phyloP scores from a whole-genome alignment of 2,797 vertebrate species.

The Phylloscopus collybita region DNA sequence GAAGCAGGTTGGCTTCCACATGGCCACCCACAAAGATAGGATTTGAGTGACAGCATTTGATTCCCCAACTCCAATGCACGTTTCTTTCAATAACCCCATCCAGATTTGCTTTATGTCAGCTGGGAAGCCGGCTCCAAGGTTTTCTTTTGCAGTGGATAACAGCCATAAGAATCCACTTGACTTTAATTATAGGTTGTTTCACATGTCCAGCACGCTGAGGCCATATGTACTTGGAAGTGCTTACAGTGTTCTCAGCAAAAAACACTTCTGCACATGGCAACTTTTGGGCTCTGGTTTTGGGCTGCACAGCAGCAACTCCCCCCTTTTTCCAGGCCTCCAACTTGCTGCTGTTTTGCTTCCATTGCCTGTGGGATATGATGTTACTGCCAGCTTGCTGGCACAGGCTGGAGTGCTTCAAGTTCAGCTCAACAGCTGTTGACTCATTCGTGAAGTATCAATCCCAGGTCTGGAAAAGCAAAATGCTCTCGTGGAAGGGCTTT shows the following conservation, averaged over 20 bases:
- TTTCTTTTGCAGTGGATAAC: neutral
- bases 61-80: rapidly evolving
- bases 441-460: neutral
- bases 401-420: neutral
- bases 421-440: slow-evolving; percentile 21
- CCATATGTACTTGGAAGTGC: neutral
- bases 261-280: neutral
- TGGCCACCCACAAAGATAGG: neutral
- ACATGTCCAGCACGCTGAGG: neutral
- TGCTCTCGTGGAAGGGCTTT: neutral
- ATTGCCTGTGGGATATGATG: neutral
- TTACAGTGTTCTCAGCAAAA: neutral
- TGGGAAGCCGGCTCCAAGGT: neutral
- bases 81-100: neutral
- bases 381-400: neutral
- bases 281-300: neutral
- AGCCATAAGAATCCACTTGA: neutral
- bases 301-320: neutral
- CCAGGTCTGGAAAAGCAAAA: neutral
- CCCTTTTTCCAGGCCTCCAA: neutral
- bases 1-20: neutral
- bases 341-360: neutral
- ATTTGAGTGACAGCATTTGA: neutral
- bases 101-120: neutral
- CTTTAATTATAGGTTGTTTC: neutral